Conservation (phyloP, 64 coral and sea anemone species). For the Catalaphyllia jardinei region DNA sequence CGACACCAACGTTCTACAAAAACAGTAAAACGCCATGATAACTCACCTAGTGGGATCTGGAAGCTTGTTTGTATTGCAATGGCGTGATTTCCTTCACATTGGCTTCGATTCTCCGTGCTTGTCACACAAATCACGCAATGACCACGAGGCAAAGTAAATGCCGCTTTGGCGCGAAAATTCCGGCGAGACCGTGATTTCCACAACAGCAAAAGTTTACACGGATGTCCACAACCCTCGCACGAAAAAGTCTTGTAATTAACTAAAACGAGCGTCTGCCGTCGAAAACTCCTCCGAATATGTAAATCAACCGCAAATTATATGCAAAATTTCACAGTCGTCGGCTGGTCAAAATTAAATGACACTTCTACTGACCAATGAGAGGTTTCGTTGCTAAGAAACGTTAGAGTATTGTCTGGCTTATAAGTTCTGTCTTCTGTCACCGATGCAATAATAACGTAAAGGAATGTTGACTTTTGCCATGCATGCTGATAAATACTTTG, state of each 20-base stretch:
- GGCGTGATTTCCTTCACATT: neutral
- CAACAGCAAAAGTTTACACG: neutral
- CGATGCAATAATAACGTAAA: neutral
- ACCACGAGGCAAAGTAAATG: neutral
- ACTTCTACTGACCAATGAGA: constrained; percentile 3
- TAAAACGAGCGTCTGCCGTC: neutral
- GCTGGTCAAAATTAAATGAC: neutral
- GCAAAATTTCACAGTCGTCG: neutral
- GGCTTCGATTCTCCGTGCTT: neutral
- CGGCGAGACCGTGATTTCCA: neutral
- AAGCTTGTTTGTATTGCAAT: neutral
- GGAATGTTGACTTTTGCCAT: no score
- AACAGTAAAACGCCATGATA: neutral
- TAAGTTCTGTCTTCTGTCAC: neutral
- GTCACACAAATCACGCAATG: constrained; percentile 26
- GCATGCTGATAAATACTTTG: no score
- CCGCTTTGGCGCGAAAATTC: constrained; percentile 1
- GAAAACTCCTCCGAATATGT: neutral
- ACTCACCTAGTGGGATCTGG: constrained; percentile 1
- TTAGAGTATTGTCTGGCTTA: neutral
- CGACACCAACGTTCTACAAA: neutral
- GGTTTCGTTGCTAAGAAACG: neutral
- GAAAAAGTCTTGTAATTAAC: neutral
- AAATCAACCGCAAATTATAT: constrained; percentile 1
- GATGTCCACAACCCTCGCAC: neutral